Evolutionary conservation across 2,888 invertebrate genomes (phyloP).

Genomic region (Protula sp.): DNA sequence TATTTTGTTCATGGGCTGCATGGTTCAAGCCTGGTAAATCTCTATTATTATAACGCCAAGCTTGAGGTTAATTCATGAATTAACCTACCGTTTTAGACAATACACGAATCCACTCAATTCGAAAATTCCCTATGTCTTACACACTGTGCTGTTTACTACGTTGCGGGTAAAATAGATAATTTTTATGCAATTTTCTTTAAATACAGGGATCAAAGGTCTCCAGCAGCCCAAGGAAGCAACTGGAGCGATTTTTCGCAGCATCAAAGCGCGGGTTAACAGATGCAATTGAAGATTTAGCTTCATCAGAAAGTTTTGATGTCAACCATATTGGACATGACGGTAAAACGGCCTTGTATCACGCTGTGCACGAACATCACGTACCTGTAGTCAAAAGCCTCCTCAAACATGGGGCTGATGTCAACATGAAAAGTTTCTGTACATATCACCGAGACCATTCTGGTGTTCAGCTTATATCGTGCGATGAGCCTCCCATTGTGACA

Average conservation of each 20-base stretch:
- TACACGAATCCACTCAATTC: no score
- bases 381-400: slow-evolving; percentile 11
- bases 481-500: slow-evolving; percentile 23
- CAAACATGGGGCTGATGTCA: slow-evolving; percentile 16
- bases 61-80: no score
- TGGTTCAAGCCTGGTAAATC: no score
- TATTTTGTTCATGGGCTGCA: no score
- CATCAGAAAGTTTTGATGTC: slow-evolving; percentile 6
- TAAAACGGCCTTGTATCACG: slow-evolving; percentile 19
- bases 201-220: no score
- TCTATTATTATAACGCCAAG: no score
- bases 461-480: slow-evolving; percentile 18
- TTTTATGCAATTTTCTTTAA: no score
- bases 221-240: neutral
- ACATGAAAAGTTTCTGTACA: slow-evolving; percentile 16
- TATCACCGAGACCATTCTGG: slow-evolving; percentile 17
- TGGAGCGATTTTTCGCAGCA: neutral
- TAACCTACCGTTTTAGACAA: no score
- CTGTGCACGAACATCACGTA: slow-evolving; percentile 7
- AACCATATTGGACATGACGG: slow-evolving; percentile 12
- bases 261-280: neutral
- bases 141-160: no score
- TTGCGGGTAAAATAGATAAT: no score
- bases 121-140: no score
- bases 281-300: neutral